These are phyloP conservation scores for Paracentrotus lividus DNA, from an alignment of 53 echinoderm and acorn worm genomes.

Conservation along the genomic window DNA sequence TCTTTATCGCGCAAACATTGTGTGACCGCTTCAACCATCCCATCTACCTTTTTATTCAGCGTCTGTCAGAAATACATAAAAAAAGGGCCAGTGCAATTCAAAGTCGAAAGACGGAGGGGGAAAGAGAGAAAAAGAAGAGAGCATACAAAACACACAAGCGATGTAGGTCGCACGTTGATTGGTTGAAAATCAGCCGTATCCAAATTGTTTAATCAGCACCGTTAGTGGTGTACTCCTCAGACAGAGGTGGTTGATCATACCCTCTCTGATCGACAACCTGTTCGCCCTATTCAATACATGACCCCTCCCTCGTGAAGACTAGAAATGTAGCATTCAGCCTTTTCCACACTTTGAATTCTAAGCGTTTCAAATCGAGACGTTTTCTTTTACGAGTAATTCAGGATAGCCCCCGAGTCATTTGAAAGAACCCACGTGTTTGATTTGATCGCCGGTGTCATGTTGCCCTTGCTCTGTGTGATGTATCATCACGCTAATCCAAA, in stretches of 20 bases:
- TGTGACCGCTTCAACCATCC: slow-evolving; percentile 41
- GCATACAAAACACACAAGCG: slow-evolving; percentile 71
- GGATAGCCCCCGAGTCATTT: slow-evolving; percentile 24
- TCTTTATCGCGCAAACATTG: slow-evolving; percentile 24
- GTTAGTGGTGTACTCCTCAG: slow-evolving; percentile 39
- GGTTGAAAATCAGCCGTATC: slow-evolving; percentile 72
- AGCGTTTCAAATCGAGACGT: background rate
- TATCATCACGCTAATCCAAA: slow-evolving; percentile 50
- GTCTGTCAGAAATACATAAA: slow-evolving; percentile 59
- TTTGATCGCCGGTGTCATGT: slow-evolving; percentile 38
- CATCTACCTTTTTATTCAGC: slow-evolving; percentile 67
- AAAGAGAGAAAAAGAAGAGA: slow-evolving; percentile 18
- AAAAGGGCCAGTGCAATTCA: slow-evolving; percentile 44
- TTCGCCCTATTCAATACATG: slow-evolving; percentile 3
- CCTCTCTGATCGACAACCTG: slow-evolving; percentile 5
- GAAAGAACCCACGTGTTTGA: slow-evolving; percentile 34
- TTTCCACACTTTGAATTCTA: background rate
- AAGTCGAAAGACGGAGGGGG: slow-evolving; percentile 41
- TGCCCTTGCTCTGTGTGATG: slow-evolving; percentile 24
- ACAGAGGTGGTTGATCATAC: slow-evolving; percentile 44
- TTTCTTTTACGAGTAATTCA: slow-evolving; percentile 5
- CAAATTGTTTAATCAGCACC: slow-evolving; percentile 72
- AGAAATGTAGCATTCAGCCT: background rate
- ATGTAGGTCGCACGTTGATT: slow-evolving; percentile 69
- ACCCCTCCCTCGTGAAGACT: background rate